phyloP scores from a whole-genome alignment of 1,140 invertebrate species.

The Cecropterus lyciades region DNA sequence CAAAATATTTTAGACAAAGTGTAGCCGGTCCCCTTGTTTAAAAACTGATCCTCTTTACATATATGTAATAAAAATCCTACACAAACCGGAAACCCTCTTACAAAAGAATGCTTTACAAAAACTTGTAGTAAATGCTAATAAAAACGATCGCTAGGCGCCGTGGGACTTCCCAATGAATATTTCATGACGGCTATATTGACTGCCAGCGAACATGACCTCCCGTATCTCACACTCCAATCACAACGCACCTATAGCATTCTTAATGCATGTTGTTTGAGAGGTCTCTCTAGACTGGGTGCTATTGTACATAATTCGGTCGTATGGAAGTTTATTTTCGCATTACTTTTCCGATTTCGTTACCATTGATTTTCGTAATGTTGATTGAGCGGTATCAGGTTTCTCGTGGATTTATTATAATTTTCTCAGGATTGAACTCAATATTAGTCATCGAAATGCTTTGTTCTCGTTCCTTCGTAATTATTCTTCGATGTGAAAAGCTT shows the following conservation, averaged over 20 bases:
- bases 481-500: not conserved
- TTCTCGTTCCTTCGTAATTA: not conserved
- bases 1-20: no score
- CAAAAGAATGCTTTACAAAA: slow-evolving; percentile 26
- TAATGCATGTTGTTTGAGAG: slow-evolving; percentile 8
- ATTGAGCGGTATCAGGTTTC: slow-evolving; percentile 19
- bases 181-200: slow-evolving; percentile 28
- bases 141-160: slow-evolving; percentile 17
- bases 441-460: not conserved
- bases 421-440: not conserved
- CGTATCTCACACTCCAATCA: slow-evolving; percentile 21
- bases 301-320: slow-evolving; percentile 14
- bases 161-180: slow-evolving; percentile 19
- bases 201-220: slow-evolving; percentile 26
- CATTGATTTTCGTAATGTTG: slow-evolving; percentile 36
- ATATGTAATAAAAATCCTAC: not conserved
- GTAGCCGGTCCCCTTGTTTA: no score
- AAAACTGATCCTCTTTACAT: no score
- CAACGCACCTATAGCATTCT: slow-evolving; percentile 16
- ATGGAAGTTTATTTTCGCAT: slow-evolving; percentile 36
- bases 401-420: not conserved
- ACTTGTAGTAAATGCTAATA: slow-evolving; percentile 34
- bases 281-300: slow-evolving; percentile 16
- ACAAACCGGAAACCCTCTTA: not conserved
- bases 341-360: slow-evolving; percentile 30